Evolutionary conservation across 1,140 invertebrate genomes (phyloP), one percentile per base, ranked within the genome.

Genomic region (Drosophila arizonae): DNA sequence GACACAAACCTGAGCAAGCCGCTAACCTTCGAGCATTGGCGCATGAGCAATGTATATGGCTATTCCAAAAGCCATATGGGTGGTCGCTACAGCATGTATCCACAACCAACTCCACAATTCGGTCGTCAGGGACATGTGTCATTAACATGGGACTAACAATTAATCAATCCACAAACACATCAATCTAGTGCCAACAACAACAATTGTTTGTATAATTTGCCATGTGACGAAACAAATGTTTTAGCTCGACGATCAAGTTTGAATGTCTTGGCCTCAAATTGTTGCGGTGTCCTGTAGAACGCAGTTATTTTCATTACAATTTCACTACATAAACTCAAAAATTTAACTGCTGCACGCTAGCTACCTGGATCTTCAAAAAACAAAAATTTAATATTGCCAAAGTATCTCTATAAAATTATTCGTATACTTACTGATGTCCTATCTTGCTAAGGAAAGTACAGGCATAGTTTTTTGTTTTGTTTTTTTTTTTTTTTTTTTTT

Each of bases 1-100:
- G 96, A 97, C 86, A 94, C 94, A 51, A 93, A 95, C 63, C 92
- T 97, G 0, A 94, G 95, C 52, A 95, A 95, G 41, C 95, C 96
- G 0, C 92, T 97, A 9, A 96, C 95, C 0, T 95, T 95, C 77
- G 94, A 95, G 70, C 94, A 95, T 80, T 94, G 95, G 76, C 92
- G 94, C 13, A 93, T 95, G 87, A 95, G 93, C 68, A 78, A 73
- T 62, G 61, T 82, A 3, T 54, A 48, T 26, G 61, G 61, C 13
- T 33, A 28, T 10, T 6, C 65, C 1, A 68, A 56, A 45, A 41
- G 24, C 30, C 66, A 43, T 4, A 36, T 45, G 17, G 66, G 48
- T 2, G 57, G 36, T 1, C 56, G 56, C 21, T 60, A 72, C 21
- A 67, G 28, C 11, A 72, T 72, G 64, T 21, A 54, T 15, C 48